A percentile compares a stretch with the other conserved stretches of the same genome.
phyloP scores from a whole-genome alignment of 2,797 vertebrate genomes.

The Lindbergichthys nudifrons region DNA sequence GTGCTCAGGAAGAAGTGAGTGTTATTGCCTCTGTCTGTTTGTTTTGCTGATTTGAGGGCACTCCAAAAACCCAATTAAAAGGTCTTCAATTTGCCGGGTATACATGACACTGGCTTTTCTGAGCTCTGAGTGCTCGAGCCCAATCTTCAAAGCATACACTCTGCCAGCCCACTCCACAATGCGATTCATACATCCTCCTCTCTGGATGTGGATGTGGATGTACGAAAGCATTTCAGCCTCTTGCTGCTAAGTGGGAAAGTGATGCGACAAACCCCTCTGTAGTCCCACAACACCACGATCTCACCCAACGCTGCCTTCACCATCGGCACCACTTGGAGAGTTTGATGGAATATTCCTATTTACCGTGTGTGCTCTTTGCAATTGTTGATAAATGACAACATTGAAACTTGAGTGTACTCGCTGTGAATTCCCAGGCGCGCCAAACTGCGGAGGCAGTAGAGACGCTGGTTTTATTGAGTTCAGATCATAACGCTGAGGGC shows the following conservation, averaged over 20 bases:
- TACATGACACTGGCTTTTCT: slow-evolving; percentile 44
- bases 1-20: slow-evolving; percentile 94
- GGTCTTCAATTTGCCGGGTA: slow-evolving; percentile 69
- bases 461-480: slow-evolving; percentile 56
- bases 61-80: slow-evolving; percentile 77
- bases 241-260: slow-evolving; percentile 68
- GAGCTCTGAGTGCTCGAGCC: slow-evolving; percentile 43
- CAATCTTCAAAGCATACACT: slow-evolving; percentile 59
- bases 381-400: slow-evolving; percentile 60
- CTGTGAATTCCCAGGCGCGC: slow-evolving; percentile 38
- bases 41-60: slow-evolving; percentile 59
- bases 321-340: slow-evolving; percentile 50
- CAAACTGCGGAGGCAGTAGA: slow-evolving; percentile 52
- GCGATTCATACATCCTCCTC: slow-evolving; percentile 65
- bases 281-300: slow-evolving; percentile 51
- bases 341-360: slow-evolving; percentile 57
- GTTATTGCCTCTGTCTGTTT: slow-evolving; percentile 65
- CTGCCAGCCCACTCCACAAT: slow-evolving; percentile 52
- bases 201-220: slow-evolving; percentile 52
- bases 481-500: slow-evolving; percentile 34
- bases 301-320: slow-evolving; percentile 49
- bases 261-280: slow-evolving; percentile 55
- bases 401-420: slow-evolving; percentile 54
- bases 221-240: slow-evolving; percentile 64
- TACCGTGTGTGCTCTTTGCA: slow-evolving; percentile 44